Conservation (phyloP, 2,113 vertebrate genomes). For the Cheilinus undulatus region DNA sequence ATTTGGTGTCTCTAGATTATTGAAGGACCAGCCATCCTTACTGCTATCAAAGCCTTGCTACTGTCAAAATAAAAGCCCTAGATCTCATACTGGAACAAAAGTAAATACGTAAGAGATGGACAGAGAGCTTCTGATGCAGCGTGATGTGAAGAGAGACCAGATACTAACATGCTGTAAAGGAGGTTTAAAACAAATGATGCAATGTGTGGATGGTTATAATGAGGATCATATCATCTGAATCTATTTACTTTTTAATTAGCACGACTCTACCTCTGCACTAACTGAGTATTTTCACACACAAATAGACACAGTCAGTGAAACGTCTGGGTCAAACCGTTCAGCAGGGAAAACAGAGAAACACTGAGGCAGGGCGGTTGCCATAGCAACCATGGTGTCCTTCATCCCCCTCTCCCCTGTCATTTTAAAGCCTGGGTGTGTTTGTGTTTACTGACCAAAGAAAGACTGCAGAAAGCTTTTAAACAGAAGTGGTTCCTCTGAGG, state of each 20-base stretch:
- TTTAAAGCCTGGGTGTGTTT: not conserved
- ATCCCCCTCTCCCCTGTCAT: slow-evolving; percentile 15
- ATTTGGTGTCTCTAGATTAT: too few species aligned
- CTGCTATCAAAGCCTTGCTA: too few species aligned
- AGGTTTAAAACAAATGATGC: not conserved
- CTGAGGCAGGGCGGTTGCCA: slow-evolving; percentile 26
- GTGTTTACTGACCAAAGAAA: not conserved
- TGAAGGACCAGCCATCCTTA: too few species aligned
- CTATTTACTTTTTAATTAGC: not conserved
- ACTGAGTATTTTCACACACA: not conserved
- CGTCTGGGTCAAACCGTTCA: slow-evolving; percentile 3
- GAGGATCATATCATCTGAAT: not conserved
- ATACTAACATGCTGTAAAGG: too few species aligned
- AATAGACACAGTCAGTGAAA: not conserved
- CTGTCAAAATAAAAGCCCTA: too few species aligned
- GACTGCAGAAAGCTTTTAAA: not conserved
- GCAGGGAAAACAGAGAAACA: slow-evolving; percentile 8
- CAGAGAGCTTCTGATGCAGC: too few species aligned
- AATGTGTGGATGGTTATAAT: not conserved
- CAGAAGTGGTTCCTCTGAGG: not conserved
- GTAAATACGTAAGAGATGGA: too few species aligned
- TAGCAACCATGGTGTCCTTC: slow-evolving; percentile 37
- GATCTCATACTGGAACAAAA: too few species aligned
- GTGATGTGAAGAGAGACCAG: too few species aligned
- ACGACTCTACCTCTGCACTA: not conserved